These are phyloP conservation scores for Scaptomyza caliginosa DNA, from an alignment of 2,888 invertebrate genomes.

Conservation along the genomic window DNA sequence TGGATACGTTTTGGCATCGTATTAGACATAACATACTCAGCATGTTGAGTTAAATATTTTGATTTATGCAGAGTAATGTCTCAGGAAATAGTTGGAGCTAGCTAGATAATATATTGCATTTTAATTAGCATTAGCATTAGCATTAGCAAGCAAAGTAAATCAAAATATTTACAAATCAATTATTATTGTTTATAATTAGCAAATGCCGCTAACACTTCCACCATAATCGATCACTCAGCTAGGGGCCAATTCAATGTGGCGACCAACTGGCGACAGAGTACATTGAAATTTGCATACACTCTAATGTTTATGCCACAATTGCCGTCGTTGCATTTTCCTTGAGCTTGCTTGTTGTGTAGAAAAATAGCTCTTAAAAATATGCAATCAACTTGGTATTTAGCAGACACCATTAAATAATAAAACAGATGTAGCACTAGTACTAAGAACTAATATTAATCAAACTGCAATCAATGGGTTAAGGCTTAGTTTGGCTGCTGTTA, in stretches of 20 bases:
- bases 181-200: conserved; percentile 67
- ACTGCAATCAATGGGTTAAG: conserved; percentile 46
- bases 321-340: conserved; percentile 32
- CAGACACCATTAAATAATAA: background rate
- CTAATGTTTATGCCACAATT: conserved; percentile 40
- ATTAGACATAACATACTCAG: conserved; percentile 4
- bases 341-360: background rate
- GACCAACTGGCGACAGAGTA: conserved; percentile 40
- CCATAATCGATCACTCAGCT: conserved; percentile 75
- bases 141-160: conserved; percentile 51
- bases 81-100: conserved; percentile 11
- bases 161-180: conserved; percentile 79
- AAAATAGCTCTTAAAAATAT: background rate
- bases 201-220: conserved; percentile 61
- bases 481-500: conserved; percentile 1
- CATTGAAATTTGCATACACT: conserved; percentile 46
- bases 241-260: conserved; percentile 50
- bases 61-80: conserved; percentile 9
- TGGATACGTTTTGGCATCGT: background rate
- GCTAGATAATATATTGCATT: too few relatives aligned
- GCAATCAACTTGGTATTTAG: background rate
- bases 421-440: too few relatives aligned
- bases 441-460: too few relatives aligned
- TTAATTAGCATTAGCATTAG: conserved; percentile 60
- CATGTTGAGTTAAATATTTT: conserved; percentile 29